Evolutionary conservation across 2,888 invertebrate species (phyloP), one percentile per base, ranked within the genome.

Genomic region (Troides helena): DNA sequence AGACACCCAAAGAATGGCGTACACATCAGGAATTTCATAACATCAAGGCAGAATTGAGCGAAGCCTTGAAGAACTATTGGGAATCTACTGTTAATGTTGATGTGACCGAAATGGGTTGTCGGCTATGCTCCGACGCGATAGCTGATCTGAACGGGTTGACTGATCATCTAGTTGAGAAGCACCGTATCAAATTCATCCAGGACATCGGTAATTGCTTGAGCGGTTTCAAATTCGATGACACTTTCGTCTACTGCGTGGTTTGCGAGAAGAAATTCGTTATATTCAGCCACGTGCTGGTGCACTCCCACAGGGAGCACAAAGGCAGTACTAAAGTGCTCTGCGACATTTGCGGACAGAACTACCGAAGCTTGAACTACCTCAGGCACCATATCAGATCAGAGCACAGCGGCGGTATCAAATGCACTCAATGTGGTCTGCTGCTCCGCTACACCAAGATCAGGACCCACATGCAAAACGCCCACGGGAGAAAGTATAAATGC

Each of bases 271-370:
- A 71, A 1, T 83, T 78, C 50, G 73, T 74, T 18, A 77, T 75
- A 0, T 81, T 83, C 43, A 77, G 78, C 0, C 77, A 77, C 61
- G 72, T 85, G 0, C 56, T 84, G 8, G 74, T 79, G 1, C 85
- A 85, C 60, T 77, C 78, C 0, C 78, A 80, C 62, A 79, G 76
- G 43, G 74, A 76, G 2, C 81, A 85, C 18, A 77, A 76, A 63
- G 73, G 74, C 0, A 68, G 72, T 6, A 75, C 77, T 0, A 75
- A 77, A 6, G 69, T 80, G 0, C 73, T 83, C 0, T 84, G 84
- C 60, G 81, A 83, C 43, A 70, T 81, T n/a, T 84, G 84, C 67
- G 84, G 82, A 0, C 72, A 73, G 53, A 68, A 80, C 68, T 83
- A 82, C 43, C 75, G 74, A 25, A 78, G 70, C 2, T 65, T 68